Evolutionary conservation across 2,113 vertebrate species (phyloP).

Genomic region (Mellivora capensis): DNA sequence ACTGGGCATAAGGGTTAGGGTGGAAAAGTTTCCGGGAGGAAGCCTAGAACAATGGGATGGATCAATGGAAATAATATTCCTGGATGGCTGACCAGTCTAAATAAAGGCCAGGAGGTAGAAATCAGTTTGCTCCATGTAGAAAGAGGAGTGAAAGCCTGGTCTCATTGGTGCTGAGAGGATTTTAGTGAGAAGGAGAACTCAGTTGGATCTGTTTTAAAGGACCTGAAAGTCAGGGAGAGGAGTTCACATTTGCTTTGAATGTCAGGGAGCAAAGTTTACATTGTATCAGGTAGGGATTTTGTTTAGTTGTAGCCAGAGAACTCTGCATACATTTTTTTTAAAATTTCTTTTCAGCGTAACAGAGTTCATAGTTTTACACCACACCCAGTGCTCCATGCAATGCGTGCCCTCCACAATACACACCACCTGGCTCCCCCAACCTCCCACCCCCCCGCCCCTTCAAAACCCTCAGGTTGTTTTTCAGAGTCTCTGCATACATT

Average conservation of each 20-base stretch:
- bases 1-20: neutral
- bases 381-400: no score
- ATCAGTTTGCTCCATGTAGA: neutral
- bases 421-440: no score
- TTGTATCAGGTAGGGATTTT: neutral
- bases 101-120: neutral
- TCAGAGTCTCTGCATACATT: neutral
- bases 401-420: no score
- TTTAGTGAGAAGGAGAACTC: neutral
- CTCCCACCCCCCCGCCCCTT: no score
- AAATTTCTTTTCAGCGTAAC: no score
- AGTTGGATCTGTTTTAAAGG: neutral
- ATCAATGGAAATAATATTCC: conserved; percentile 1
- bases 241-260: neutral
- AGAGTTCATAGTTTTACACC: no score
- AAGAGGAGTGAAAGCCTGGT: neutral
- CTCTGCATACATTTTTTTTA: neutral
- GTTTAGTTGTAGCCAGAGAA: neutral
- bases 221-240: neutral
- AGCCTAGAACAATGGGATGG: neutral
- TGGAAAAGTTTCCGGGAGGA: neutral
- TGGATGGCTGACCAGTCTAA: neutral
- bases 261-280: neutral
- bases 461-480: no score
- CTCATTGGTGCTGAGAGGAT: neutral